These are phyloP conservation scores for Actenoides hombroni DNA, from an alignment of 2,113 vertebrate species.

Conservation along the genomic window DNA sequence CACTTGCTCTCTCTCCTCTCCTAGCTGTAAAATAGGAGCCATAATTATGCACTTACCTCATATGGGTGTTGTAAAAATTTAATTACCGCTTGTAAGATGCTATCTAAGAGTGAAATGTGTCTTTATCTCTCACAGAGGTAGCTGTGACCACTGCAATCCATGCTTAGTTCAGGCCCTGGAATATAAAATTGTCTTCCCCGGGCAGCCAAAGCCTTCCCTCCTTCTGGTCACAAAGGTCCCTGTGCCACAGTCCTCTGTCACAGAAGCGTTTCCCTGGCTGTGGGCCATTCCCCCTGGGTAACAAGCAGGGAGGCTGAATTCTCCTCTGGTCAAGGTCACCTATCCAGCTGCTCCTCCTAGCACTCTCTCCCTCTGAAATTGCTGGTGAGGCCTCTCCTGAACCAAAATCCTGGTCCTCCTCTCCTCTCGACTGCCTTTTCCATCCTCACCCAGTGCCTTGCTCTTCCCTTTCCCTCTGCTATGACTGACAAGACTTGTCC, in stretches of 20 bases:
- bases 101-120: neutral
- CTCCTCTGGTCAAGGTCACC: neutral
- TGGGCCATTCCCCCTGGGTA: neutral
- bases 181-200: neutral
- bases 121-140: neutral
- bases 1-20: neutral
- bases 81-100: constrained; percentile 4
- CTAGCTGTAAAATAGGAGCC: neutral
- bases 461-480: neutral
- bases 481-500: neutral
- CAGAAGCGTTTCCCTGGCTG: neutral
- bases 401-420: neutral
- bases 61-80: constrained; percentile 12
- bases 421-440: neutral
- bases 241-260: neutral
- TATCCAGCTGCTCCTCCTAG: neutral
- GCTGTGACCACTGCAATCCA: neutral
- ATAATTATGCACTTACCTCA: neutral
- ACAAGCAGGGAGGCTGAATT: neutral
- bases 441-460: neutral
- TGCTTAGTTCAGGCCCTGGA: neutral
- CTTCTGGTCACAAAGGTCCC: neutral
- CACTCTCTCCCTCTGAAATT: neutral
- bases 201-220: neutral
- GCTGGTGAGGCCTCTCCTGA: neutral